Base-by-base conservation (phyloP, 2,113 vertebrate species). In the Lophochroa leadbeateri region DNA sequence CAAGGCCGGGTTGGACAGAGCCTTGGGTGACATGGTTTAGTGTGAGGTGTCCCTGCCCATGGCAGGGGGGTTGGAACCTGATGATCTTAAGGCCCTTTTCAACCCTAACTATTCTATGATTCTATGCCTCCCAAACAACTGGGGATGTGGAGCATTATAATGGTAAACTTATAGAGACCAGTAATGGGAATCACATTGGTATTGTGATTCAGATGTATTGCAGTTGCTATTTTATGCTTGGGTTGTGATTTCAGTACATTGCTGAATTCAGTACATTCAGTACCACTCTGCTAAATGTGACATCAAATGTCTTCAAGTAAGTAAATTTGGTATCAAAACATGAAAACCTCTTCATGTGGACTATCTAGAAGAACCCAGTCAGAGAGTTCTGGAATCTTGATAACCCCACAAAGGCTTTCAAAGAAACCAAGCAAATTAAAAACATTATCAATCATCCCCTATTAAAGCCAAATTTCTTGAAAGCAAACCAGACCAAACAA, bases 121-220 rank as follows among this genome's bases (percentile, higher is more conserved):
- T 57, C 53, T 57, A 57, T 57, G 12, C 12, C 9, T 86, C 33
- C 25, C 39, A 60, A 21, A 9, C 19, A 72, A 8, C 29, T 20
- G 31, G 7, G 60, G 20, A 52, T 0, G 0, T 28, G 35, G 33
- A 57, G 47, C 25, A 33, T 14, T 1, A 0, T 14, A 28, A 37
- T 11, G 14, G 58, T 6, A 39, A 72, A 41, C 11, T 35, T 23
- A 55, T 2, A 41, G 71, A 76, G 27, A 41, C 39, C 2, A 0
- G 9, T 47, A 81, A 8, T 9, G 7, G 28, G 53, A 86, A 77
- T 49, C 71, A 39, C 3, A 13, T 2, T 27, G 61, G 31, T 55
- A 39, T 3, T 18, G 53, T 16, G 3, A 69, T 46, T 64, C 70
- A 75, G 39, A 27, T 65, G 11, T 6, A 50, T 17, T 55, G 16